phyloP scores from a whole-genome alignment of 2,797 vertebrate genomes.

The Tapera naevia region DNA sequence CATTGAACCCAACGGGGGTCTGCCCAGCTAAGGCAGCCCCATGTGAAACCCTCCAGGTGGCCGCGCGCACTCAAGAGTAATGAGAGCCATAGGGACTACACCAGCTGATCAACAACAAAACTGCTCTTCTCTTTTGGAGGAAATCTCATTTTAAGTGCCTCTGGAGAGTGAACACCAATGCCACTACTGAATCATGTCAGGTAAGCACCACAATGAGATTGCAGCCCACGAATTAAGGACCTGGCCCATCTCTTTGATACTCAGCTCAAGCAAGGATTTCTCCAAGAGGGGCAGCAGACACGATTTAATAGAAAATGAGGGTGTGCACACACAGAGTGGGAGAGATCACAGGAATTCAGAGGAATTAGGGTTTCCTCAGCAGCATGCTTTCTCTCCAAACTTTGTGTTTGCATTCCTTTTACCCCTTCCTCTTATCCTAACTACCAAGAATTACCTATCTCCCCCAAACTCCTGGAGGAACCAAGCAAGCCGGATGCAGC shows the following conservation, averaged over 20 bases:
- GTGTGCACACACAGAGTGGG: neutral
- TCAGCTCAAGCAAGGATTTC: neutral
- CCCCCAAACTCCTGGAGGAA: neutral
- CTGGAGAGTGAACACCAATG: neutral
- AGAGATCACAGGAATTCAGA: neutral
- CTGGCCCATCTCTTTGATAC: neutral
- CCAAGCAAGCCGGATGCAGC: neutral
- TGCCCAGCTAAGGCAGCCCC: neutral
- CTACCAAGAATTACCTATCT: neutral
- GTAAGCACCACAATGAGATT: neutral
- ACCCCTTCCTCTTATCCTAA: neutral
- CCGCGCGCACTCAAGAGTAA: rapidly evolving
- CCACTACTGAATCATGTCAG: neutral
- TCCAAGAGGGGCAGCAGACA: neutral
- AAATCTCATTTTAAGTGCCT: neutral
- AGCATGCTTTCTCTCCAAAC: neutral
- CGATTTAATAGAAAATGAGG: neutral
- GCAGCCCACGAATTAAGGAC: neutral
- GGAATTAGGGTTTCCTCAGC: neutral
- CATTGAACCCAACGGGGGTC: rapidly evolving
- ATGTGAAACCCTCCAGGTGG: rapidly evolving
- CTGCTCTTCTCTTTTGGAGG: neutral
- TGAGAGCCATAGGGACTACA: rapidly evolving
- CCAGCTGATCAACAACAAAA: neutral
- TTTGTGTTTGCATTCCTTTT: neutral